Conservation (phyloP, 2,797 vertebrate species). For the Champsocephalus gunnari region DNA sequence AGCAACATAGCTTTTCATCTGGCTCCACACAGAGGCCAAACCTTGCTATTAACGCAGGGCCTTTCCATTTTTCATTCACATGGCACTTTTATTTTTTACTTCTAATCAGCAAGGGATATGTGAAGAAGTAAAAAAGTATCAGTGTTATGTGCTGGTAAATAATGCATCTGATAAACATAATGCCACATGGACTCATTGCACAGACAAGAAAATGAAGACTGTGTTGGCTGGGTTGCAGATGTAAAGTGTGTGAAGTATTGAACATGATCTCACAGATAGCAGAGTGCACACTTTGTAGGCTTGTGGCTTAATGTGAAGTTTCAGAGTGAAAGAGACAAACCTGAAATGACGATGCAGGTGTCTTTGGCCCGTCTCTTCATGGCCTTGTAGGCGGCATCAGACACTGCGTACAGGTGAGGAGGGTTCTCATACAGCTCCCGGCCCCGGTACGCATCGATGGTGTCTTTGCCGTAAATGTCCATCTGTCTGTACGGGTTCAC, state of each 20-base stretch:
- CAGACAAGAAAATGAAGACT: not conserved
- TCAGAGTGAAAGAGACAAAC: conserved; percentile 59
- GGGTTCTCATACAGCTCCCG: conserved; percentile 94
- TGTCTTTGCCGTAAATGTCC: conserved; percentile 87
- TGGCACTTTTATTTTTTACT: not conserved
- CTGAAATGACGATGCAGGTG: conserved; percentile 97
- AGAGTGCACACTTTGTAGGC: not conserved
- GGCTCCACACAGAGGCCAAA: conserved; percentile 11
- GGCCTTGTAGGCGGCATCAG: conserved; percentile 93
- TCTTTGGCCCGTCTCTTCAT: conserved; percentile 94
- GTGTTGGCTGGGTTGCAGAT: not conserved
- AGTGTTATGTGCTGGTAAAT: no score
- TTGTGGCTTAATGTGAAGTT: not conserved
- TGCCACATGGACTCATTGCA: not conserved
- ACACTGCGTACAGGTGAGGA: conserved; percentile 91
- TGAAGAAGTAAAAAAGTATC: no score
- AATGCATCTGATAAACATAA: no score
- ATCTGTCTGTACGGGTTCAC: conserved; percentile 91
- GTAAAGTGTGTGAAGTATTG: not conserved
- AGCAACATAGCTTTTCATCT: not conserved
- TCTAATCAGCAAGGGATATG: not conserved
- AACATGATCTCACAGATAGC: not conserved
- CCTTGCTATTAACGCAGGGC: not conserved
- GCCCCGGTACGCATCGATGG: conserved; percentile 88
- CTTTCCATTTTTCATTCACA: not conserved